Conservation (phyloP, 2,113 vertebrate species). For the Verasper variegatus region DNA sequence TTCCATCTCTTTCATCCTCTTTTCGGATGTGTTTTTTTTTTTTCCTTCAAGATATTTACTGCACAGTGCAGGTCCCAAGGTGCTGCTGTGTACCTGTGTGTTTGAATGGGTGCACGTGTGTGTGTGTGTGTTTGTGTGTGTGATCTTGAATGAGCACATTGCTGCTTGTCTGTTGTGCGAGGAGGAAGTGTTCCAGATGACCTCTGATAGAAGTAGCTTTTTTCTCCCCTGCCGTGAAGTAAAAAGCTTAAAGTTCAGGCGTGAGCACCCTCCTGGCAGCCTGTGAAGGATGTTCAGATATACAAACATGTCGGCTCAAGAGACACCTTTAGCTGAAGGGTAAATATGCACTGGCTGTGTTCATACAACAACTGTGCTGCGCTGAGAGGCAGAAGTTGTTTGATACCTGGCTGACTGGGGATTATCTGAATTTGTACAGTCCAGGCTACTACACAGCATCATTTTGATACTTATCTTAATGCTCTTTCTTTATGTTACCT, state of each 20-base stretch:
- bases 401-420: constrained; percentile 53
- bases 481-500: constrained; percentile 41
- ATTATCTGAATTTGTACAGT: constrained; percentile 39
- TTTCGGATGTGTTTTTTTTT: constrained; percentile 27
- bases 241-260: constrained; percentile 69
- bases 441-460: constrained; percentile 21
- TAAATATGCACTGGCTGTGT: constrained; percentile 70
- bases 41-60: constrained; percentile 60
- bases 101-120: not conserved
- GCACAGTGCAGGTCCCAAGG: constrained; percentile 21
- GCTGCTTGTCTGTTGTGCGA: constrained; percentile 25
- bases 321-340: constrained; percentile 73
- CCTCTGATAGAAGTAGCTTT: constrained; percentile 54
- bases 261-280: constrained; percentile 57
- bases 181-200: constrained; percentile 56
- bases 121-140: not conserved
- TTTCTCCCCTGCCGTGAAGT: constrained; percentile 54
- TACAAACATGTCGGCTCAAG: constrained; percentile 65
- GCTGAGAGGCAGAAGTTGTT: constrained; percentile 44
- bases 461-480: constrained; percentile 54
- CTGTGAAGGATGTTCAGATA: constrained; percentile 70
- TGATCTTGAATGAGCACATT: constrained; percentile 28
- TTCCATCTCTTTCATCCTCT: constrained; percentile 55
- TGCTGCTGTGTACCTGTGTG: constrained; percentile 27
- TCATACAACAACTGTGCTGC: constrained; percentile 59